phyloP scores from a whole-genome alignment of 2,113 vertebrate species.

The Nematolebias whitei region DNA sequence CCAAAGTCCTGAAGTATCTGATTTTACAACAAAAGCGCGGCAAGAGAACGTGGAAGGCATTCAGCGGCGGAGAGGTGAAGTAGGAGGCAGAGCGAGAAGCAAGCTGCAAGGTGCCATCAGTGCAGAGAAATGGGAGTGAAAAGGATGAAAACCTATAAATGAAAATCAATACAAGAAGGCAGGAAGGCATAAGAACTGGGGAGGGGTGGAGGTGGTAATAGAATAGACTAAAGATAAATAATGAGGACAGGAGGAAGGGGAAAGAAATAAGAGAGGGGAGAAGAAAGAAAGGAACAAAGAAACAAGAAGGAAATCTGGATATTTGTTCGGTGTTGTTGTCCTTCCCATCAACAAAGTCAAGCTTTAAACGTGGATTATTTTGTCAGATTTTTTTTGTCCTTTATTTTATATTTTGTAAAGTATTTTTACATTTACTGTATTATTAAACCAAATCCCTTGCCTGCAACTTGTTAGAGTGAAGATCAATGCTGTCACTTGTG shows the following conservation, averaged over 20 bases:
- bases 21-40: slow-evolving; percentile 64
- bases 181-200: slow-evolving; percentile 77
- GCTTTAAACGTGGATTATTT: slow-evolving; percentile 22
- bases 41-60: slow-evolving; percentile 53
- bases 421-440: slow-evolving; percentile 8
- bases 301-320: slow-evolving; percentile 73
- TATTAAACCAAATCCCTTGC: slow-evolving; percentile 5
- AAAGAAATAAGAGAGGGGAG: slow-evolving; percentile 68
- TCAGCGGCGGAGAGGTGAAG: slow-evolving; percentile 57
- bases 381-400: not conserved
- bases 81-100: slow-evolving; percentile 66
- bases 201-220: slow-evolving; percentile 59
- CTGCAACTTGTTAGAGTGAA: not conserved
- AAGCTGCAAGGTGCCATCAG: slow-evolving; percentile 74
- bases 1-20: slow-evolving; percentile 52
- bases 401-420: slow-evolving; percentile 29
- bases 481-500: not conserved
- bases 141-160: slow-evolving; percentile 84
- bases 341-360: slow-evolving; percentile 53
- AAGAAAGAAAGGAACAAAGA: slow-evolving; percentile 71
- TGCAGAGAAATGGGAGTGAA: slow-evolving; percentile 80
- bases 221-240: slow-evolving; percentile 82
- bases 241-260: slow-evolving; percentile 72
- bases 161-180: slow-evolving; percentile 84
- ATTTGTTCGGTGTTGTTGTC: slow-evolving; percentile 72